Evolutionary conservation across 2,113 vertebrate species (phyloP).

Genomic region (Lipophrys pholis): DNA sequence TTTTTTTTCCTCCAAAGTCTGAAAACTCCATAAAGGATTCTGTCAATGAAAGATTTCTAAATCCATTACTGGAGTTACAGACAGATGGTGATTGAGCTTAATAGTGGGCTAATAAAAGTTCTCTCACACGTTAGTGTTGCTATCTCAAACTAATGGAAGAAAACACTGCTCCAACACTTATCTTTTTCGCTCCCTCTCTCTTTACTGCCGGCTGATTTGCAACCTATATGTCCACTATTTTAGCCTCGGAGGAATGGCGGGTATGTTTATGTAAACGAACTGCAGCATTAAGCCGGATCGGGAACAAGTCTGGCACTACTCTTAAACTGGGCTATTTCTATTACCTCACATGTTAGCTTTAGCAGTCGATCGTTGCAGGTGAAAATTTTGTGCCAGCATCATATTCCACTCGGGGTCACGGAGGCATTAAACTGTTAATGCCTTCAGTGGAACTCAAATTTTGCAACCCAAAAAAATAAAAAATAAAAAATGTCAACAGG

Average conservation of each 20-base stretch:
- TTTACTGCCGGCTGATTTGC: conserved; percentile 3
- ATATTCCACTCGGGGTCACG: background rate
- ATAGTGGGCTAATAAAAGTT: background rate
- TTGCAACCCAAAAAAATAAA: conserved; percentile 53
- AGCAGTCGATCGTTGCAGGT: background rate
- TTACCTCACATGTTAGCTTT: conserved; percentile 7
- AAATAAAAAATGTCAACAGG: conserved; percentile 68
- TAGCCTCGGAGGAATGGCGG: conserved; percentile 57
- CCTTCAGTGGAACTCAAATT: conserved; percentile 18
- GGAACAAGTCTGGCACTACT: conserved; percentile 58
- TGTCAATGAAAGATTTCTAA: background rate
- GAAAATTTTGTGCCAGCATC: background rate
- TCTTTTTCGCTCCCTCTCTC: conserved; percentile 22
- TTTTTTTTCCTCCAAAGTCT: conserved; percentile 10
- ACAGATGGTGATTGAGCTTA: background rate
- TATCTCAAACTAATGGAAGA: background rate
- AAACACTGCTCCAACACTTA: background rate
- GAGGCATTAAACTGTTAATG: conserved; percentile 6
- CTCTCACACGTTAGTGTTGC: background rate
- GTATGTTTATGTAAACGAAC: conserved; percentile 64
- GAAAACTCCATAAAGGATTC: conserved; percentile 19
- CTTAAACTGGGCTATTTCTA: conserved; percentile 2
- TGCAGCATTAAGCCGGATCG: conserved; percentile 53
- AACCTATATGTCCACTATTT: conserved; percentile 46
- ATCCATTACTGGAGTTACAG: background rate